phyloP scores from a whole-genome alignment of 2,113 vertebrate genomes.

The Tiliqua scincoides region DNA sequence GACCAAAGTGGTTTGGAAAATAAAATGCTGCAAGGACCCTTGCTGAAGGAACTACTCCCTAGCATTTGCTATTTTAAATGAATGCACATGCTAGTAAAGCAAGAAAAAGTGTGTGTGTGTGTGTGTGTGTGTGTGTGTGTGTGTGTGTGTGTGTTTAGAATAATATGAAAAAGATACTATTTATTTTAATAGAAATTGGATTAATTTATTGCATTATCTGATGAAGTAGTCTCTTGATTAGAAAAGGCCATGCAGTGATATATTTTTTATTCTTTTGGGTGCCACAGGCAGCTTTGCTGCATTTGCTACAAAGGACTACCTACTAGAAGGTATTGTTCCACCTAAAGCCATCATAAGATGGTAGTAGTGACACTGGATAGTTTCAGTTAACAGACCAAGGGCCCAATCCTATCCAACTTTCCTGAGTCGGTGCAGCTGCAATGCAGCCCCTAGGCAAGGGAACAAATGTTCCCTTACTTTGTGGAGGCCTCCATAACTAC shows the following conservation, averaged over 20 bases:
- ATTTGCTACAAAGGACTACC: background rate
- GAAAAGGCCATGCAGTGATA: background rate
- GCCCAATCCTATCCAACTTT: too few relatives aligned
- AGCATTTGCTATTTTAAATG: constrained; percentile 38
- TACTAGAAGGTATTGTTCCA: background rate
- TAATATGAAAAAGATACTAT: constrained; percentile 9
- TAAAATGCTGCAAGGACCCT: background rate
- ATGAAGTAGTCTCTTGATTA: background rate
- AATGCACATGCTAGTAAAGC: rapidly evolving
- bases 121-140: too few relatives aligned
- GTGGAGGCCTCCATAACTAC: too few relatives aligned
- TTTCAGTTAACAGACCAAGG: background rate
- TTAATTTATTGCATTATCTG: background rate
- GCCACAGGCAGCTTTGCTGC: background rate
- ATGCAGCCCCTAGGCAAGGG: too few relatives aligned
- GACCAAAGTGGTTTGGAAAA: constrained; percentile 54
- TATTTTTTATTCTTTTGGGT: background rate
- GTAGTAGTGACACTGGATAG: background rate
- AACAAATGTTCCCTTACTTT: too few relatives aligned
- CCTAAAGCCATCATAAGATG: background rate
- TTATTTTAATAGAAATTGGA: background rate
- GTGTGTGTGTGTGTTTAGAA: too few relatives aligned
- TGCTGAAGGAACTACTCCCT: constrained; percentile 42
- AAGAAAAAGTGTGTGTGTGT: too few relatives aligned
- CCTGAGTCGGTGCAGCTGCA: too few relatives aligned